Evolutionary conservation across 1,140 invertebrate genomes (phyloP), one percentile per base, ranked within the genome.

Genomic region (Samia ricini): DNA sequence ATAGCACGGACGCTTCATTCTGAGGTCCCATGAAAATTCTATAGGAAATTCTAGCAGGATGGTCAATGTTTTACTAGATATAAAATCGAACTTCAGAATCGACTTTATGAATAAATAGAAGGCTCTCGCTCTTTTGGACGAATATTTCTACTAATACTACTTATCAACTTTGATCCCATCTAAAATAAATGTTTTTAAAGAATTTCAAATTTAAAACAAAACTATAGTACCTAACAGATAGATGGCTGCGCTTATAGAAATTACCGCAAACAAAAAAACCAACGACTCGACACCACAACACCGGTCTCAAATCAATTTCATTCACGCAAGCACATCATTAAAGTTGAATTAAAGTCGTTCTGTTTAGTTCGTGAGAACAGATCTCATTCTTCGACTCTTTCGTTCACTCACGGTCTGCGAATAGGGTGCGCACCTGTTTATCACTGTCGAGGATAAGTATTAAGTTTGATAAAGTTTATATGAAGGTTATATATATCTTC

Each of bases 321-420:
- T 89, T 87, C 86, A 89, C 84, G 86, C 86, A 78, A 87, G 75
- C 68, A 64, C 65, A 69, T 83, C 84, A 89, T 89, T 87, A 89
- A 79, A 86, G 77, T 83, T 81, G 79, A 85, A 89, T 87, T 81
- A 87, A 81, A 81, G 81, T 63, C 76, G 66, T 78, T 73, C 29
- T 74, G 68, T 70, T 74, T 78, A 83, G 70, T 73, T 80, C 82
- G 86, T 86, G 86, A 87, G 85, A 86, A 81, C 74, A 62, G 66
- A 60, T 59, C 69, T 76, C 67, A 49, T 51, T 76, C 72, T 56
- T 64, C 72, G 70, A 66, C 64, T 79, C 78, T 66, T 74, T 76
- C 73, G 72, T 69, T 74, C 77, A 56, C 72, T 77, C 75, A 78
- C 74, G 75, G 79, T 69, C 67, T 61, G 69, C 55, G 69, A 61